Evolutionary conservation across 2,113 vertebrate genomes (phyloP).

Genomic region (Epinephelus cyanopodus): DNA sequence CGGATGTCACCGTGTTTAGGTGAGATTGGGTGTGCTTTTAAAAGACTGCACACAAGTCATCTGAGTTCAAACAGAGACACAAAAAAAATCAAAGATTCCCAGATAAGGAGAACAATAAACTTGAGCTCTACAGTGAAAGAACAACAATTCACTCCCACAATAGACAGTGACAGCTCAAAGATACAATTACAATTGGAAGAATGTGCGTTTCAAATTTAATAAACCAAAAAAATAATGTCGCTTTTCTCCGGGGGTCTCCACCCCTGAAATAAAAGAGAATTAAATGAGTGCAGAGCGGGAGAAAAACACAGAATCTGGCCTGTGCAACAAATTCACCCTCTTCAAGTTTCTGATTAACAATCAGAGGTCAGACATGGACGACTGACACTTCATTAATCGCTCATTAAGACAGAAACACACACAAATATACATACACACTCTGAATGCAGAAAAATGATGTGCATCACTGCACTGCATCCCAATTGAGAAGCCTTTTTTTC

Average conservation of each 20-base stretch:
- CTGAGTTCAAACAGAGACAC: slow-evolving; percentile 7
- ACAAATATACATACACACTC: background rate
- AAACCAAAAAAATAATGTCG: slow-evolving; percentile 2
- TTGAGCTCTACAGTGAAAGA: background rate
- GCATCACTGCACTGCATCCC: slow-evolving; percentile 1
- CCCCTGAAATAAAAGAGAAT: slow-evolving; percentile 25
- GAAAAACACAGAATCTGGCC: slow-evolving; percentile 1
- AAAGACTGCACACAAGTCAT: slow-evolving; percentile 9
- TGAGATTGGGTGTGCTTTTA: background rate
- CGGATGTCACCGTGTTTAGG: slow-evolving; percentile 21
- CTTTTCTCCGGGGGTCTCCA: background rate
- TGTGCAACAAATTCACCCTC: slow-evolving; percentile 1
- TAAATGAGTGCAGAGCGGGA: background rate
- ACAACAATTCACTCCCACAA: background rate
- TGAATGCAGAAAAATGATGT: background rate
- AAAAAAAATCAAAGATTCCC: background rate
- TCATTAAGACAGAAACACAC: slow-evolving; percentile 21
- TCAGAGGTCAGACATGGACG: slow-evolving; percentile 4
- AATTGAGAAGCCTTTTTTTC: background rate
- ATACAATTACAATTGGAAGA: background rate
- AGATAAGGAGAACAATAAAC: slow-evolving; percentile 19
- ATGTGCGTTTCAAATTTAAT: slow-evolving; percentile 34
- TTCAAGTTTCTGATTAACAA: slow-evolving; percentile 24
- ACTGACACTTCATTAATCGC: slow-evolving; percentile 13
- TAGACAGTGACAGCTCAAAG: slow-evolving; percentile 9